Evolutionary conservation across 2,888 invertebrate species (phyloP), one percentile per base, ranked within the genome.

Genomic region (Polyploca ridens): DNA sequence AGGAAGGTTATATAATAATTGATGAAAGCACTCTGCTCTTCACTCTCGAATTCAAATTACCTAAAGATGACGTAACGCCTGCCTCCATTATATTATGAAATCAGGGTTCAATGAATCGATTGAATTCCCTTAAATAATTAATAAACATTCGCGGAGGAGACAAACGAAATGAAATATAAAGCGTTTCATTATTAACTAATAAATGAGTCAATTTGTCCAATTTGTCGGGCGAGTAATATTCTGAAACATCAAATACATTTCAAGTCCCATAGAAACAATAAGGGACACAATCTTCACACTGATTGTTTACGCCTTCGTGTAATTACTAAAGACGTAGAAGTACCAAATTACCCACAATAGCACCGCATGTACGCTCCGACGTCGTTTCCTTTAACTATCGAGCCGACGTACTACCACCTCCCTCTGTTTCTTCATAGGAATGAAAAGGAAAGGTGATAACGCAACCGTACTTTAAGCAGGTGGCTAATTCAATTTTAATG

Each of bases 401-500:
- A 74, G 76, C 66, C 71, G 74, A 70, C 72, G 80, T 27, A 58
- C 33, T 58, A 62, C 16, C 13, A 74, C 72, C 74, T 63, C 65
- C 85, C 82, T 77, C 81, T 78, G 66, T 78, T 74, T 68, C 69
- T 73, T 67, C 64, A 68, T 71, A 65, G 71, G 71, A 74, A 65
- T 74, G 74, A 77, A 69, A 73, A 74, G 73, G 74, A 73, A 38
- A 63, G 71, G 13, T 19, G n/a, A 59, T 38, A 41, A 62, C 62
- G 38, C 57, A 66, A 63, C 44, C 46, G 66, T 44, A 64, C 64
- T 67, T 72, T 73, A 80, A 81, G 81, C 89, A 89, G 88, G 88
- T 89, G 87, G 84, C 78, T 90, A 90, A 92, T 91, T 89, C 84
- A 89, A 88, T 90, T 88, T 86, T 82, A 83, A 88, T 84, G 85